Percentiles rank a stretch among this genome's conserved stretches.
These are phyloP conservation scores for Nomada fabriciana DNA, from an alignment of 2,888 invertebrate species.

Conservation along the genomic window DNA sequence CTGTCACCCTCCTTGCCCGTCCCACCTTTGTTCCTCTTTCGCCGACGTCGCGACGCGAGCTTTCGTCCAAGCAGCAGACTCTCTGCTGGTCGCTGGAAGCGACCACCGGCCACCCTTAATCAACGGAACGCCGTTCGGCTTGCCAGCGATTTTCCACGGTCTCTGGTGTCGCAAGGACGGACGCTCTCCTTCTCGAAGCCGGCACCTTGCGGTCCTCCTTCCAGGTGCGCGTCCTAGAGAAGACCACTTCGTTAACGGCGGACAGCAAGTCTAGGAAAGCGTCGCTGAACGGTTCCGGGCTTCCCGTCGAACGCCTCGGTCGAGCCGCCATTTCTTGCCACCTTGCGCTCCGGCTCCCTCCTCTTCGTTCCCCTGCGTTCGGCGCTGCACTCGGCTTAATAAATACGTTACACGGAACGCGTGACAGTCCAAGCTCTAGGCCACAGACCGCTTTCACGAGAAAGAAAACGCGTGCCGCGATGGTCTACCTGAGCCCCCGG, in stretches of 20 bases:
- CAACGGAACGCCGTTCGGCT: slow-evolving; percentile 78
- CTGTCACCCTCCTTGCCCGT: slow-evolving; percentile 4
- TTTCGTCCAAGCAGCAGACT: slow-evolving; percentile 23
- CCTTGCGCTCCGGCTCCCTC: neutral
- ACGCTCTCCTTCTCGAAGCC: slow-evolving; percentile 41
- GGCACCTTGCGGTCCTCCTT: neutral
- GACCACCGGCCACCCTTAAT: slow-evolving; percentile 74
- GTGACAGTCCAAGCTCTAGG: slow-evolving; percentile 37
- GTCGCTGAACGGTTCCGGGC: slow-evolving; percentile 2
- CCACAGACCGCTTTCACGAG: slow-evolving; percentile 24
- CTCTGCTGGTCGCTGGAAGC: slow-evolving; percentile 20
- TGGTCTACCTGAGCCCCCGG: slow-evolving; percentile 46
- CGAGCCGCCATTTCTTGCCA: slow-evolving; percentile 9
- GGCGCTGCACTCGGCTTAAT: slow-evolving; percentile 38
- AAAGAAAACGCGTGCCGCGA: slow-evolving; percentile 58
- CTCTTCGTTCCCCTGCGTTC: neutral
- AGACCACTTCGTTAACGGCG: neutral
- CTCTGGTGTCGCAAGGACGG: slow-evolving; percentile 61
- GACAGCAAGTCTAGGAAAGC: too few species aligned
- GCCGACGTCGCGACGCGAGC: slow-evolving; percentile 34
- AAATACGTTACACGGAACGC: slow-evolving; percentile 63
- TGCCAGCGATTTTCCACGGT: slow-evolving; percentile 75
- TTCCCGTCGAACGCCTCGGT: neutral
- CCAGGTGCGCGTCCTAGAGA: neutral
- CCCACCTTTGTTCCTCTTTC: neutral